phyloP scores from a whole-genome alignment of 2,797 vertebrate genomes.

The Sebastes ruberrimus region DNA sequence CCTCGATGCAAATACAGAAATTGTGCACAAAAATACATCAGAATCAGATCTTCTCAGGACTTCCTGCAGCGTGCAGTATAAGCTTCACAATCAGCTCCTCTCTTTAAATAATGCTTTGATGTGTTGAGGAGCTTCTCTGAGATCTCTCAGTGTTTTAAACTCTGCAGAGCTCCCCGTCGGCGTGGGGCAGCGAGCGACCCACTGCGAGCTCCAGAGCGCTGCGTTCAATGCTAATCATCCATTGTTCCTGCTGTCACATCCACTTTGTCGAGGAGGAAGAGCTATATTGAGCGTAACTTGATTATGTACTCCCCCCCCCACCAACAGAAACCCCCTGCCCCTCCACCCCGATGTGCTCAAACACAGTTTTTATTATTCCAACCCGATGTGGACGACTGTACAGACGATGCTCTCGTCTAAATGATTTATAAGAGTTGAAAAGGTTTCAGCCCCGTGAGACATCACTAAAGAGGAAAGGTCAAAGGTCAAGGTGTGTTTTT shows the following conservation, averaged over 20 bases:
- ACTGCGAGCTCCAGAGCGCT: not conserved
- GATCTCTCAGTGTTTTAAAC: not conserved
- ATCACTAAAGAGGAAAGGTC: not conserved
- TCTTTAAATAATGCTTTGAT: not conserved
- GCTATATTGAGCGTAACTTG: slow-evolving; percentile 31
- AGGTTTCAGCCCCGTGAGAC: not conserved
- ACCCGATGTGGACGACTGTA: not conserved
- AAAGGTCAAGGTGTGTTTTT: not conserved
- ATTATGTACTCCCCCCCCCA: slow-evolving; percentile 10
- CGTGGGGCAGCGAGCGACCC: not conserved
- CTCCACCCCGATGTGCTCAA: not conserved
- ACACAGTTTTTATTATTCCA: not conserved
- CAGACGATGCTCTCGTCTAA: not conserved
- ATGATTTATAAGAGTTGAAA: not conserved
- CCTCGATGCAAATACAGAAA: not conserved
- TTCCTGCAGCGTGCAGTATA: not conserved
- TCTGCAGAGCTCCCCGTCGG: not conserved
- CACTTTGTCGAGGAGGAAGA: slow-evolving; percentile 28
- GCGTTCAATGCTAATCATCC: slow-evolving; percentile 29
- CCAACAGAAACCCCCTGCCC: not conserved
- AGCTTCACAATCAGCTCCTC: too few species aligned
- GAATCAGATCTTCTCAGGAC: not conserved
- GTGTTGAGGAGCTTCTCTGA: not conserved
- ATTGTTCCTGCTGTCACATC: slow-evolving; percentile 36
- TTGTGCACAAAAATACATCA: not conserved